phyloP scores from a whole-genome alignment of 2,113 vertebrate species.

The Arvicanthis niloticus region DNA sequence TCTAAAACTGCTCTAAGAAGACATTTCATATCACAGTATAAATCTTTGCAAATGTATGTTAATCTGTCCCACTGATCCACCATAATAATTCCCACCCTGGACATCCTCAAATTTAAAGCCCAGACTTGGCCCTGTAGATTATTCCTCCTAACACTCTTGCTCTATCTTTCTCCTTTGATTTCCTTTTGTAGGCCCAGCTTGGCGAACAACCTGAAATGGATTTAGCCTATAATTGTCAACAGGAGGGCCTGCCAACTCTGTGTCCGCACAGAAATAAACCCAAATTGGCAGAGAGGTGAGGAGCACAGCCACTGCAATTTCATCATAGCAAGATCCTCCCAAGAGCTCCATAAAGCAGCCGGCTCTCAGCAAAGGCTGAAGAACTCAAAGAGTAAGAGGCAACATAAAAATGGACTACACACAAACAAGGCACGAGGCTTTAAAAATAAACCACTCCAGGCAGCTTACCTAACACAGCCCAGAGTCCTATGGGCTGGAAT shows the following conservation, averaged over 20 bases:
- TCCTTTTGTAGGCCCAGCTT: neutral
- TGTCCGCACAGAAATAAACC: constrained; percentile 63
- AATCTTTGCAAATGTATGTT: neutral
- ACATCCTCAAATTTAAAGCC: neutral
- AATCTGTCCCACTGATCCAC: neutral
- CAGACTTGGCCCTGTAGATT: neutral
- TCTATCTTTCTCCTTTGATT: constrained; percentile 7
- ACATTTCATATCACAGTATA: constrained; percentile 13
- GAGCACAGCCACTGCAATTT: neutral
- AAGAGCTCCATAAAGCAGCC: neutral
- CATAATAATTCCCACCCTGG: neutral
- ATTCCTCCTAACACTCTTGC: neutral
- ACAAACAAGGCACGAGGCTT: neutral
- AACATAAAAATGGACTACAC: neutral
- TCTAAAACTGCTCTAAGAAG: constrained; percentile 21
- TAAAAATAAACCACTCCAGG: neutral
- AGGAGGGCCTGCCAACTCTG: constrained; percentile 37
- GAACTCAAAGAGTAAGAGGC: constrained; percentile 1
- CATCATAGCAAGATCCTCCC: constrained; percentile 10
- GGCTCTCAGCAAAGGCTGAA: neutral
- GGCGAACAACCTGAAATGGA: constrained; percentile 42
- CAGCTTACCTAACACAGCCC: neutral
- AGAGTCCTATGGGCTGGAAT: neutral
- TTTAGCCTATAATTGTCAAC: constrained; percentile 60
- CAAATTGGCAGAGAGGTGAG: constrained; percentile 54